Base-by-base conservation (phyloP, 2,888 invertebrate genomes). In the Doris montereyensis region DNA sequence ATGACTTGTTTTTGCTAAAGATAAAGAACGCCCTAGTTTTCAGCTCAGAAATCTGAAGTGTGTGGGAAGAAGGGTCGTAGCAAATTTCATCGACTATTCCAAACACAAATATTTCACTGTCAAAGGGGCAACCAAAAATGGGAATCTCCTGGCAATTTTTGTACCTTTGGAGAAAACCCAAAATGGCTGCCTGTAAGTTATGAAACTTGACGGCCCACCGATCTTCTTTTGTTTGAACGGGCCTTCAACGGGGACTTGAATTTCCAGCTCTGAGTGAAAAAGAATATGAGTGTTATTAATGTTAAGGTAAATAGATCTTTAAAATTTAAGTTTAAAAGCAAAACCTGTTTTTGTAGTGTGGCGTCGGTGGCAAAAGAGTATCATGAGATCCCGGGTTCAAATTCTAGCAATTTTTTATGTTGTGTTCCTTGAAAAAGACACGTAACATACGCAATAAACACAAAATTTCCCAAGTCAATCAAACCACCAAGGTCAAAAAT, bases 11-110 rank as follows among this genome's bases (percentile, higher is more conserved):
- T 86, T 86, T 2, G 89, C 89, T 17, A 85, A 57, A 1, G 79
- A 82, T 35, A 80, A 84, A 8, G 87, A 82, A 34, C 67, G 84
- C n/a, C 26, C 87, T 81, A 0, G 89, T 90, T 82, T 90, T 90
- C 41, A 90, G 83, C 79, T 90, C 90, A 1, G 82, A 80, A 58
- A 90, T 81, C 70, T 86, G 85, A 67, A 89, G 79, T 8, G 83
- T 81, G 77, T 88, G 88, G 0, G 80, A 81, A n/a, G 86, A 84
- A n/a, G 86, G 85, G 75, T 90, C 88, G 82, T 88, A 89, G 13
- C 85, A 80, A 1, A 90, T 84, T 80, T 90, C 90, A 81, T 90
- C 90, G 32, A 90, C 88, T 21, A 90, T 80, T 0, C 90, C 90
- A 52, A 87, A 86, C 60, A 90, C 75, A 71, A 89, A 87, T 13